Evolutionary conservation across 2,113 vertebrate genomes (phyloP).

Genomic region (Phainopepla nitens): DNA sequence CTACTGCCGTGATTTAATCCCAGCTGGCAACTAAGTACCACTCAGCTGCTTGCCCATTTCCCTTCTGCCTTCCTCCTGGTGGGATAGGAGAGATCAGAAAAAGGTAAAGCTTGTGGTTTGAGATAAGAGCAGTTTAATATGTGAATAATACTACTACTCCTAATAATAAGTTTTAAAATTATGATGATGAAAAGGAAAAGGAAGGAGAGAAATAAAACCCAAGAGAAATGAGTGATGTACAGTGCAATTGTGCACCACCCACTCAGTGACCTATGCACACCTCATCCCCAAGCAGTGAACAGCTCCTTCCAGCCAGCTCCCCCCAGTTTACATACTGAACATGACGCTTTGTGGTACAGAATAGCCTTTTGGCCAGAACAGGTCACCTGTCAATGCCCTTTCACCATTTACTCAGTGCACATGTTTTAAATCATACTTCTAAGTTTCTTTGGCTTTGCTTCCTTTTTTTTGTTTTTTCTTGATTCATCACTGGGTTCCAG

Average conservation of each 20-base stretch:
- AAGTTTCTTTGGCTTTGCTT: background rate
- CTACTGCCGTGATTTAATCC: background rate
- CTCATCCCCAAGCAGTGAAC: background rate
- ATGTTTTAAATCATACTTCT: background rate
- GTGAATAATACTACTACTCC: background rate
- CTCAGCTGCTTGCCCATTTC: fast-evolving
- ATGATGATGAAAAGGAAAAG: background rate
- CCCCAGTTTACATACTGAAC: background rate
- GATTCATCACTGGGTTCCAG: background rate
- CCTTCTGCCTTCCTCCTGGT: background rate
- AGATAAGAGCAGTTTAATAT: background rate
- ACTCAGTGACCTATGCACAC: background rate
- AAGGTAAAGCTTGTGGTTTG: background rate
- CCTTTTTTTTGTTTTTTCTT: background rate
- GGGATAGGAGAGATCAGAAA: background rate
- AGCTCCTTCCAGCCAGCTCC: background rate
- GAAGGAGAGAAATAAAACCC: background rate
- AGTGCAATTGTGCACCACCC: background rate
- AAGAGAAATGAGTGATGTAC: background rate
- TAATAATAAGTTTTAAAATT: background rate
- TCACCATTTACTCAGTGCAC: background rate
- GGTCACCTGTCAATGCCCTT: background rate
- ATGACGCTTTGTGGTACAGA: background rate
- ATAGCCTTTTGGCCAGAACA: background rate
- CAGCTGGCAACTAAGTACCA: background rate